phyloP scores from a whole-genome alignment of 2,888 invertebrate species.

The Melanophora roralis region DNA sequence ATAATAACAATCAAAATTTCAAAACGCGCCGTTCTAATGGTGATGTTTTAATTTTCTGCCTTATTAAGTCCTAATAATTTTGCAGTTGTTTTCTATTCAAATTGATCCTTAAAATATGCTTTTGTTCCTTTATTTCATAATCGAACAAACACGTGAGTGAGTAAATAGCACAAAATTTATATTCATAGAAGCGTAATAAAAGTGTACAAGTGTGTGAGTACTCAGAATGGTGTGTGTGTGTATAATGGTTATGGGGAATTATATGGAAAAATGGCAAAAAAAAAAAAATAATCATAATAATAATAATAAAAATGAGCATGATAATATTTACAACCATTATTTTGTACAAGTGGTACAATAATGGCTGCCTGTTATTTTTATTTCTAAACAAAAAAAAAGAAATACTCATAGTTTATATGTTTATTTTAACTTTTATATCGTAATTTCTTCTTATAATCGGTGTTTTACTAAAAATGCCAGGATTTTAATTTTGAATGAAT shows the following conservation, averaged over 20 bases:
- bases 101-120: neutral
- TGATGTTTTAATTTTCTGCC: too few relatives aligned
- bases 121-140: neutral
- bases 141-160: neutral
- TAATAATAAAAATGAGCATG: neutral
- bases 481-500: too few relatives aligned
- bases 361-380: neutral
- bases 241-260: neutral
- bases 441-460: too few relatives aligned
- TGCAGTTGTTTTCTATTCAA: neutral
- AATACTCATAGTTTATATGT: too few relatives aligned
- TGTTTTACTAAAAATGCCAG: too few relatives aligned
- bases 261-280: neutral
- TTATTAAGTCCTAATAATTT: constrained; percentile 2
- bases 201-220: neutral
- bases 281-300: neutral
- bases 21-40: neutral
- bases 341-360: neutral
- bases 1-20: neutral
- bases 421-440: too few relatives aligned
- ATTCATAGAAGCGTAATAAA: too few relatives aligned
- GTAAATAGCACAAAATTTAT: neutral
- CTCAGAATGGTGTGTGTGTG: neutral
- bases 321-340: neutral
- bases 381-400: neutral